phyloP scores from a whole-genome alignment of 2,113 vertebrate genomes.

The Neopipo cinnamomea region DNA sequence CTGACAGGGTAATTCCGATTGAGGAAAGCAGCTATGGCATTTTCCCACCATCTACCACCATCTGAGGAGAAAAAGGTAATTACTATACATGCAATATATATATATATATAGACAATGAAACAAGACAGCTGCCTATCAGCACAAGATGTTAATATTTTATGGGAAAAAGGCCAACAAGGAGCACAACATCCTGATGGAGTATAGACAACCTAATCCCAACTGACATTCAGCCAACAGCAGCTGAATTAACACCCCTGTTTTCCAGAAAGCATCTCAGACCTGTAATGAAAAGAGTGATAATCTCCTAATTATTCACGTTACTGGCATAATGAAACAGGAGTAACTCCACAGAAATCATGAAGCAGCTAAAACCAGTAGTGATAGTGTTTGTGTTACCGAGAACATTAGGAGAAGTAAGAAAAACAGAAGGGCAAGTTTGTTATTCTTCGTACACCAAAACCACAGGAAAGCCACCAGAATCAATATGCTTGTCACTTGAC shows the following conservation, averaged over 20 bases:
- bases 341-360: neutral
- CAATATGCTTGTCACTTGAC: neutral
- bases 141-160: fast-evolving
- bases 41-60: conserved; percentile 86
- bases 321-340: neutral
- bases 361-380: neutral
- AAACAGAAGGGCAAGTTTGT: neutral
- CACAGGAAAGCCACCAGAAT: neutral
- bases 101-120: neutral
- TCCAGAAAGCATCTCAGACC: neutral
- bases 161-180: neutral
- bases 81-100: neutral
- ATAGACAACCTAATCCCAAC: neutral
- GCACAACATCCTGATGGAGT: neutral
- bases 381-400: neutral
- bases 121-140: neutral
- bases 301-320: neutral
- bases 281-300: neutral
- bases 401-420: neutral
- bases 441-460: neutral
- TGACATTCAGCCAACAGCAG: neutral
- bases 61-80: neutral
- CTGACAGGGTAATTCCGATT: conserved; percentile 79
- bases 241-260: neutral
- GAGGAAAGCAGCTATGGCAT: conserved; percentile 82